Percentiles rank a stretch among this genome's conserved stretches.
phyloP scores from a whole-genome alignment of 2,888 invertebrate genomes.

The Caenorhabditis panamensis region DNA sequence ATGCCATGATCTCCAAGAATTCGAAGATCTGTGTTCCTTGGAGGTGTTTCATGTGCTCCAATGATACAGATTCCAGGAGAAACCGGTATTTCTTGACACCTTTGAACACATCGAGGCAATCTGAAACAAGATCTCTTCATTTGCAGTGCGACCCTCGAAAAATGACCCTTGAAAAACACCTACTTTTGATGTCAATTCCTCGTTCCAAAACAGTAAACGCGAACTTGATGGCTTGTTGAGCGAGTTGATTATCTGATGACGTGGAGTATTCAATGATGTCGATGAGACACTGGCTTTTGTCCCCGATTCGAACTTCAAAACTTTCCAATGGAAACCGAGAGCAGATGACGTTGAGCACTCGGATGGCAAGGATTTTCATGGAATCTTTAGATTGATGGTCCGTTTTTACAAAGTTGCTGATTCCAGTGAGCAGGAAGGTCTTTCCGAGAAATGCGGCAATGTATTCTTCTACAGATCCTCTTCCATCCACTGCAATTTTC shows the following conservation, averaged over 20 bases:
- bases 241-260: constrained; percentile 35
- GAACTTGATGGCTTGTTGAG: constrained; percentile 46
- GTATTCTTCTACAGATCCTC: constrained; percentile 14
- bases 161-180: no score
- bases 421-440: constrained; percentile 45
- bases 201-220: constrained; percentile 18
- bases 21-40: neutral
- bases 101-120: constrained; percentile 25
- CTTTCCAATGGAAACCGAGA: neutral
- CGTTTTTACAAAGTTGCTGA: constrained; percentile 35
- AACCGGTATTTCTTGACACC: constrained; percentile 28
- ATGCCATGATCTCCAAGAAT: constrained; percentile 38
- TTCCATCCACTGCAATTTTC: neutral
- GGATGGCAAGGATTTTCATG: constrained; percentile 57
- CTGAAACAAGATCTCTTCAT: no score
- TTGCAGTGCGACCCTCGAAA: no score
- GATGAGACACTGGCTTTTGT: constrained; percentile 22
- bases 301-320: constrained; percentile 20
- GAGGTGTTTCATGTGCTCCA: constrained; percentile 11
- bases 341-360: constrained; percentile 42
- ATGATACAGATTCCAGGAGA: constrained; percentile 9
- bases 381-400: constrained; percentile 53
- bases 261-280: constrained; percentile 34
- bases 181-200: constrained; percentile 17
- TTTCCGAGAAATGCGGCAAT: constrained; percentile 45